A percentile compares a stretch with the other conserved stretches of the same genome.
phyloP scores from a whole-genome alignment of 35 echinoderm and acorn worm species.

The Acanthaster planci region DNA sequence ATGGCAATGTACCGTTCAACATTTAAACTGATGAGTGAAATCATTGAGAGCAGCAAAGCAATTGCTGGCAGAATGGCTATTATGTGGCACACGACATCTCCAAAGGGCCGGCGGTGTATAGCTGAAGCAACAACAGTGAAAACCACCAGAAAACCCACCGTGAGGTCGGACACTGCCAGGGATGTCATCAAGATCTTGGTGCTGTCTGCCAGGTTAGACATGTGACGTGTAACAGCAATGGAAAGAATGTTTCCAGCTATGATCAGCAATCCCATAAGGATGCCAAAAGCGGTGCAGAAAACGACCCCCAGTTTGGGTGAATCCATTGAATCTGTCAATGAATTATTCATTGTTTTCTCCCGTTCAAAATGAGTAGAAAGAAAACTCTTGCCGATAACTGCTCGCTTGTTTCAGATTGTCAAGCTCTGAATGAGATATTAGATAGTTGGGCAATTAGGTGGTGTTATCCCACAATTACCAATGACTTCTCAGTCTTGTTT shows the following conservation, averaged over 20 bases:
- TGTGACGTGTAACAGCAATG: too few relatives aligned
- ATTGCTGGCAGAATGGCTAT: background rate
- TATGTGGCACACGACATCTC: background rate
- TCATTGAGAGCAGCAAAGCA: background rate
- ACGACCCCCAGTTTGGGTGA: background rate
- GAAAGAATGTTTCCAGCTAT: slow-evolving; percentile 14
- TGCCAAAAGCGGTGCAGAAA: background rate
- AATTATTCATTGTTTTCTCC: background rate
- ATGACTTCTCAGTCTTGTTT: too few relatives aligned
- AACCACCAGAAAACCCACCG: background rate
- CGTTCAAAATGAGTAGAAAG: background rate
- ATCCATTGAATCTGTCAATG: background rate
- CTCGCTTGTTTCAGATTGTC: too few relatives aligned
- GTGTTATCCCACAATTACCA: too few relatives aligned
- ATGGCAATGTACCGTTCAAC: slow-evolving; percentile 12
- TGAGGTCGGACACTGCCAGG: background rate
- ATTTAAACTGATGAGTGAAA: background rate
- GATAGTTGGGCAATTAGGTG: too few relatives aligned
- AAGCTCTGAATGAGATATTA: too few relatives aligned
- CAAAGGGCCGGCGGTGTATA: background rate
- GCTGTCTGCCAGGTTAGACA: too few relatives aligned
- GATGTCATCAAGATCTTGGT: too few relatives aligned
- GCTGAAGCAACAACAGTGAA: background rate
- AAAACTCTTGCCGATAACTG: too few relatives aligned
- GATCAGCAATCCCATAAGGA: background rate